Conservation (phyloP, 1,140 invertebrate species). For the Ctenoplectra terminalis region DNA sequence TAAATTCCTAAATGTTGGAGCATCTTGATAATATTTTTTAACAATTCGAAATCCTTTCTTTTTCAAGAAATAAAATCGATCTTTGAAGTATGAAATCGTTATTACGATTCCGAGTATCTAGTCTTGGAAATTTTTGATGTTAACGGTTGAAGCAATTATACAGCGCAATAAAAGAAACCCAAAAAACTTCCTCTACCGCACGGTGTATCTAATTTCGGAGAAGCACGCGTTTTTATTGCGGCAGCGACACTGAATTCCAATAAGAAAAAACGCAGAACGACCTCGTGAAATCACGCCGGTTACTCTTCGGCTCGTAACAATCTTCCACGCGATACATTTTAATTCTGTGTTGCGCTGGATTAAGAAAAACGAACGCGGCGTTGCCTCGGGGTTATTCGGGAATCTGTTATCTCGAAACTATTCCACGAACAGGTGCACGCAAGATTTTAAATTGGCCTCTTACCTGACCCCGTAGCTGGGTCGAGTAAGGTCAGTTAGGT, state of each 20-base stretch:
- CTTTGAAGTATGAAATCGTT: no score
- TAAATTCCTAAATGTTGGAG: no score
- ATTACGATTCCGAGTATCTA: background rate
- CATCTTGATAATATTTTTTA: no score
- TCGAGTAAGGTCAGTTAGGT: slow-evolving; percentile 56
- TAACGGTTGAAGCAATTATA: no score
- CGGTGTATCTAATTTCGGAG: background rate
- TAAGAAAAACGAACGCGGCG: slow-evolving; percentile 5
- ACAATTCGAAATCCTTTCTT: no score
- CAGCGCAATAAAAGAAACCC: background rate
- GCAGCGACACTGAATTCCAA: slow-evolving; percentile 9
- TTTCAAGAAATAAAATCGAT: no score
- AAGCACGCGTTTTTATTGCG: background rate
- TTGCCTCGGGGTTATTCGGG: slow-evolving; percentile 26
- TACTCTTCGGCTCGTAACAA: background rate
- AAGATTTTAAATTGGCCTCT: slow-evolving; percentile 52
- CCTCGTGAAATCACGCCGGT: slow-evolving; percentile 20
- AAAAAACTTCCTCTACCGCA: background rate
- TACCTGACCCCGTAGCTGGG: slow-evolving; percentile 27
- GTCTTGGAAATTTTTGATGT: background rate
- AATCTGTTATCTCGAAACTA: slow-evolving; percentile 49
- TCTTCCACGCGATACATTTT: slow-evolving; percentile 26
- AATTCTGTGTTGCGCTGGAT: slow-evolving; percentile 12
- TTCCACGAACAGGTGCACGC: slow-evolving; percentile 35
- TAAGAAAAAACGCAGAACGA: background rate